Percentiles rank a stretch among this genome's conserved stretches.
These are phyloP conservation scores for Florisuga fusca DNA, from an alignment of 2,797 vertebrate species.

Conservation along the genomic window DNA sequence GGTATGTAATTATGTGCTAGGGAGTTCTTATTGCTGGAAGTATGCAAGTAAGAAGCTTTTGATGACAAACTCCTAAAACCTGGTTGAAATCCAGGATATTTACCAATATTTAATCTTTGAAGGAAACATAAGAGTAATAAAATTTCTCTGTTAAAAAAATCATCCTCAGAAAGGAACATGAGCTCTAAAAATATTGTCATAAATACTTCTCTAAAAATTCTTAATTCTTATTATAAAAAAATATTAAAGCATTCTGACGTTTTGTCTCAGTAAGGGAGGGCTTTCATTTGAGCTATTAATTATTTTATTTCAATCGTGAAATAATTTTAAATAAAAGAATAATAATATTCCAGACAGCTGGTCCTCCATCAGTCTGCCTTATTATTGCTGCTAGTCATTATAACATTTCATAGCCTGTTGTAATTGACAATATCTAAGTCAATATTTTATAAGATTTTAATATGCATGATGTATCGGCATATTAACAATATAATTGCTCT, in stretches of 20 bases:
- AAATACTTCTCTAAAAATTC: neutral
- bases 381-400: slow-evolving; percentile 43
- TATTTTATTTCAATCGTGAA: neutral
- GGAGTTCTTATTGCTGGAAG: neutral
- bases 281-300: neutral
- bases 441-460: slow-evolving; percentile 60
- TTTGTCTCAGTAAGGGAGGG: neutral
- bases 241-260: neutral
- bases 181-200: neutral
- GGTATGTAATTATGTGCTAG: neutral
- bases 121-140: neutral
- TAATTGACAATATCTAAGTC: slow-evolving; percentile 45
- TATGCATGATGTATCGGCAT: slow-evolving; percentile 21
- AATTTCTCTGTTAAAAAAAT: neutral
- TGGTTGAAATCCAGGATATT: neutral
- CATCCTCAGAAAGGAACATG: neutral
- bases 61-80: neutral
- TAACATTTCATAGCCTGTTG: slow-evolving; percentile 40
- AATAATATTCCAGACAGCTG: neutral
- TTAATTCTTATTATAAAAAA: neutral
- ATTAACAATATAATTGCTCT: slow-evolving; percentile 43
- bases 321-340: neutral
- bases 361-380: slow-evolving; percentile 39
- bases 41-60: neutral
- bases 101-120: neutral